phyloP scores from a whole-genome alignment of 2,797 vertebrate species.

The Pagetopsis macropterus region DNA sequence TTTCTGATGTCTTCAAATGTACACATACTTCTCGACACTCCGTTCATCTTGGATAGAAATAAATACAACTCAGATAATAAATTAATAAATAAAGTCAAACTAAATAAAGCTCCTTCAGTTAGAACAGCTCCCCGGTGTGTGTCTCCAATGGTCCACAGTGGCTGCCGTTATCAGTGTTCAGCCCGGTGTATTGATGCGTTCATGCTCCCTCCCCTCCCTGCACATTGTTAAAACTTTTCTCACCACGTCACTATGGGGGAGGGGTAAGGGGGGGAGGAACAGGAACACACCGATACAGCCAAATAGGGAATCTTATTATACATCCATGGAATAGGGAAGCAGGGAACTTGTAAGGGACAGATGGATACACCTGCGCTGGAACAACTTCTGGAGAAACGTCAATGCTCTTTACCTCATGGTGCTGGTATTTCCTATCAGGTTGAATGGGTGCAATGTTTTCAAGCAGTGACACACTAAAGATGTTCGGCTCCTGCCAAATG shows the following conservation, averaged over 20 bases:
- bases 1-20: constrained; percentile 79
- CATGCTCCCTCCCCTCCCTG: constrained; percentile 12
- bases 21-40: constrained; percentile 78
- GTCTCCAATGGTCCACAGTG: constrained; percentile 2
- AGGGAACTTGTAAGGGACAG: constrained; percentile 15
- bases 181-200: not conserved
- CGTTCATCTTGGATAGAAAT: constrained; percentile 73
- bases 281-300: constrained; percentile 29
- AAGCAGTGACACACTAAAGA: not conserved
- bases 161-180: constrained; percentile 4
- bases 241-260: constrained; percentile 59
- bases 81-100: constrained; percentile 33
- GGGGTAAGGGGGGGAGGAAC: not conserved
- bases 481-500: not conserved
- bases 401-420: not conserved
- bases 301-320: constrained; percentile 49
- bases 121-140: not conserved
- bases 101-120: not conserved
- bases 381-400: not conserved
- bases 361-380: not conserved
- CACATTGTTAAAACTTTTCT: constrained; percentile 21
- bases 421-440: not conserved
- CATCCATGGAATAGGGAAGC: not conserved
- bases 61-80: constrained; percentile 42
- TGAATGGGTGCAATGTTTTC: too few species aligned